Conservation (phyloP, 2,113 vertebrate genomes). For the Dipodomys merriami region DNA sequence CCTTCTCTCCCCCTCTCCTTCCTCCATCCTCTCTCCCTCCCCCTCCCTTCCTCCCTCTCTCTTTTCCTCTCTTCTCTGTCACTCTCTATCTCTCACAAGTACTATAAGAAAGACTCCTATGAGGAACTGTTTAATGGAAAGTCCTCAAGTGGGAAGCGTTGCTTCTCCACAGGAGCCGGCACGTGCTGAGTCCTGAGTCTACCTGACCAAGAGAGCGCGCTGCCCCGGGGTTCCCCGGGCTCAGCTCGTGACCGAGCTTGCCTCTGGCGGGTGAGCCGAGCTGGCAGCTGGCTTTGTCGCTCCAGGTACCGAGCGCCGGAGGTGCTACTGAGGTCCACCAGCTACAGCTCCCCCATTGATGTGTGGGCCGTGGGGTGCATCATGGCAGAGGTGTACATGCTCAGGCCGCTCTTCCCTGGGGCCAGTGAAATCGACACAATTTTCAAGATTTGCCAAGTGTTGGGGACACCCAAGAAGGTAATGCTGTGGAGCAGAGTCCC, state of each 20-base stretch:
- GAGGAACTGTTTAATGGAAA: not conserved
- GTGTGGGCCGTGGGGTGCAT: conserved; percentile 92
- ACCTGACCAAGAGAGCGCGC: too few relatives aligned
- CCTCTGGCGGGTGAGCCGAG: not conserved
- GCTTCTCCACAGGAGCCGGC: not conserved
- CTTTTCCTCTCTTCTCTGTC: too few relatives aligned
- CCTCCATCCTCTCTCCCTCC: not conserved
- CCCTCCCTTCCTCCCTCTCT: too few relatives aligned
- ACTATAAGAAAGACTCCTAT: not conserved
- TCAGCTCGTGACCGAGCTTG: too few relatives aligned
- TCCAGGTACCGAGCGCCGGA: conserved; percentile 91
- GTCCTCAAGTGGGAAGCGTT: not conserved
- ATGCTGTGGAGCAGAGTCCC: not conserved
- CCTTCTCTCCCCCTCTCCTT: too few relatives aligned
- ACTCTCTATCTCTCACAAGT: not conserved
- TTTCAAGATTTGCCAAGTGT: conserved; percentile 92
- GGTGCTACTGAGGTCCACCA: conserved; percentile 89
- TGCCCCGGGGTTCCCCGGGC: too few relatives aligned
- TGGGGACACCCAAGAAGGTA: conserved; percentile 91
- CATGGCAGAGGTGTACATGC: conserved; percentile 90
- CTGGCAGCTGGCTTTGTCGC: not conserved
- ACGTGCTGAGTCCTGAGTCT: too few relatives aligned
- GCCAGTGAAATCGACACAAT: conserved; percentile 91
- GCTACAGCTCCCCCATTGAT: conserved; percentile 90
- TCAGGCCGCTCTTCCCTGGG: conserved; percentile 90